phyloP scores from a whole-genome alignment of 2,888 invertebrate genomes.

The Amblyjoppa proteus region DNA sequence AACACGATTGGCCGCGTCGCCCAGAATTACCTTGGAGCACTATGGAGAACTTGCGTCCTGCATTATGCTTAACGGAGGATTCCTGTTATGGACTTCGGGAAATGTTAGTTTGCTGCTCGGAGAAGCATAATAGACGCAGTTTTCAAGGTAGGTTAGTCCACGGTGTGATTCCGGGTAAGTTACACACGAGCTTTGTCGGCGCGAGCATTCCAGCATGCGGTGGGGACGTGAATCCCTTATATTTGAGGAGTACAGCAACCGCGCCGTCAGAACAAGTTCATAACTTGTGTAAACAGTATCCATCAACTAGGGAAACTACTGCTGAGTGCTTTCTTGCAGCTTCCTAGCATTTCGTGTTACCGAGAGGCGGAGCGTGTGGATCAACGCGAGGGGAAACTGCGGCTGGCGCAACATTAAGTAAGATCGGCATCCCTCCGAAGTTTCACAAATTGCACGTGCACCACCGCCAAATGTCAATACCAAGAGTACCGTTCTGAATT shows the following conservation, averaged over 20 bases:
- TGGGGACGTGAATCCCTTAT: not conserved
- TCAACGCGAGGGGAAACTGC: slow-evolving; percentile 1
- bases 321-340: slow-evolving; percentile 6
- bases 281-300: not conserved
- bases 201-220: not conserved
- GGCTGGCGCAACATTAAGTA: not conserved
- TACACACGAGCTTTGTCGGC: not conserved
- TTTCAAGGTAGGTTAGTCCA: not conserved
- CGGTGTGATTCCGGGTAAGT: not conserved
- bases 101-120: not conserved
- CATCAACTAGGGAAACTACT: slow-evolving; percentile 7
- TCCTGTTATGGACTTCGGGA: not conserved
- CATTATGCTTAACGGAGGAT: not conserved
- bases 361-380: not conserved
- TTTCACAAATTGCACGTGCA: not conserved
- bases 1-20: no score
- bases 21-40: no score
- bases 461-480: not conserved
- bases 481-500: slow-evolving; percentile 4
- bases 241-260: not conserved
- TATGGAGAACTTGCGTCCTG: no score
- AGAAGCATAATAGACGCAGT: not conserved
- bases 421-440: not conserved
- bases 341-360: not conserved
- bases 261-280: not conserved